These are phyloP conservation scores for Bovichtus variegatus DNA, from an alignment of 2,797 vertebrate species.

Conservation along the genomic window DNA sequence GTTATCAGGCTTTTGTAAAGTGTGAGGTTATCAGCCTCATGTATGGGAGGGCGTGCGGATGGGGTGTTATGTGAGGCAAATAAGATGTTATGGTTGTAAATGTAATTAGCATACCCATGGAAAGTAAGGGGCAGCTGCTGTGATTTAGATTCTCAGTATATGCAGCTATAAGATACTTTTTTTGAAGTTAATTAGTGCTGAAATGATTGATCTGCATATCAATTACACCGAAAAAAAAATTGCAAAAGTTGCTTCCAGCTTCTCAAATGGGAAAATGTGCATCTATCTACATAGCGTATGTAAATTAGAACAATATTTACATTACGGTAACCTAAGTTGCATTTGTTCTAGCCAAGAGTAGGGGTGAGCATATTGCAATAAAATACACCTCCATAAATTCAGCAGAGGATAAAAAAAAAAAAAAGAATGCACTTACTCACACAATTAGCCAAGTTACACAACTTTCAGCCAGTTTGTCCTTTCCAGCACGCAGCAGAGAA, in stretches of 20 bases:
- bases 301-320: slow-evolving; percentile 5
- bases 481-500: not conserved
- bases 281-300: not conserved
- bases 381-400: slow-evolving; percentile 23
- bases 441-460: slow-evolving; percentile 5
- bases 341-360: not conserved
- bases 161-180: not conserved
- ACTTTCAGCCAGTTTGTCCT: slow-evolving; percentile 4
- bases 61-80: slow-evolving; percentile 7
- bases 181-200: not conserved
- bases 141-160: not conserved
- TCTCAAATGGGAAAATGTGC: no score
- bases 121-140: not conserved
- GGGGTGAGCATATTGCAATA: not conserved
- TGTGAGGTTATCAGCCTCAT: slow-evolving; percentile 25
- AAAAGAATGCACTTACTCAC: not conserved
- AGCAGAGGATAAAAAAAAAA: no score
- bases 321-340: not conserved
- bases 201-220: not conserved
- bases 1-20: slow-evolving; percentile 28
- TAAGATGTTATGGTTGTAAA: not conserved
- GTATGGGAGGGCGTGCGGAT: slow-evolving; percentile 18
- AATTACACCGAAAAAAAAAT: not conserved
- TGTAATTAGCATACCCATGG: slow-evolving; percentile 34
- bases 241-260: not conserved